These are phyloP conservation scores for Leptonema lineaticorne DNA, from an alignment of 1,140 invertebrate genomes.

Conservation along the genomic window DNA sequence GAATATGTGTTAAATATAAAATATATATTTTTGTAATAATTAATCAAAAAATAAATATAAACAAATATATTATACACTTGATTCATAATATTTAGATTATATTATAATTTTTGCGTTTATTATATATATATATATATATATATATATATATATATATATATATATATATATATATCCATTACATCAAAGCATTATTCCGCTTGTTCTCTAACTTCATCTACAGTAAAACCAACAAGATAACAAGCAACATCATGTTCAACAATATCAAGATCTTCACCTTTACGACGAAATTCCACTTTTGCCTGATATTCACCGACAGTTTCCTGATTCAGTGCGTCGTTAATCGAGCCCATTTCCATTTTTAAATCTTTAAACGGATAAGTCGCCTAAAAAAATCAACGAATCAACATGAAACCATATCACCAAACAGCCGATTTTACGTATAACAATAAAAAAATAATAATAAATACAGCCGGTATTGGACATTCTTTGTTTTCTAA, in stretches of 20 bases:
- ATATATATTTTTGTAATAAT: too few relatives aligned
- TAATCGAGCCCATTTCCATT: conserved; percentile 25
- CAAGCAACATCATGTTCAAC: conserved; percentile 32
- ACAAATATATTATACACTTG: too few relatives aligned
- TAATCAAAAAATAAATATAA: too few relatives aligned
- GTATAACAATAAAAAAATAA: not conserved
- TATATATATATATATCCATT: too few relatives aligned
- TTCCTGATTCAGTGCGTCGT: conserved; percentile 34
- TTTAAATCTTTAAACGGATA: conserved; percentile 29
- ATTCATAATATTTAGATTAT: too few relatives aligned
- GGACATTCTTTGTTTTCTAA: conserved; percentile 44
- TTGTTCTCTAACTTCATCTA: conserved; percentile 34
- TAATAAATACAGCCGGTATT: conserved; percentile 43
- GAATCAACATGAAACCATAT: conserved; percentile 16
- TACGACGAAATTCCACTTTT: conserved; percentile 18
- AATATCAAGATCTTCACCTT: conserved; percentile 33
- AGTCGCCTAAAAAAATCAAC: conserved; percentile 23
- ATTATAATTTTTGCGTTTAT: too few relatives aligned
- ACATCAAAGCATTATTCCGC: not conserved
- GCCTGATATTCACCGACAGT: conserved; percentile 35
- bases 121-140: too few relatives aligned
- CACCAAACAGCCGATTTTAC: not conserved
- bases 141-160: too few relatives aligned
- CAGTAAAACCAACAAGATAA: conserved; percentile 26
- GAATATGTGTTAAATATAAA: too few relatives aligned